Evolutionary conservation across 2,113 vertebrate species (phyloP), one percentile per base, ranked within the genome.

Genomic region (Pygoscelis adeliae): DNA sequence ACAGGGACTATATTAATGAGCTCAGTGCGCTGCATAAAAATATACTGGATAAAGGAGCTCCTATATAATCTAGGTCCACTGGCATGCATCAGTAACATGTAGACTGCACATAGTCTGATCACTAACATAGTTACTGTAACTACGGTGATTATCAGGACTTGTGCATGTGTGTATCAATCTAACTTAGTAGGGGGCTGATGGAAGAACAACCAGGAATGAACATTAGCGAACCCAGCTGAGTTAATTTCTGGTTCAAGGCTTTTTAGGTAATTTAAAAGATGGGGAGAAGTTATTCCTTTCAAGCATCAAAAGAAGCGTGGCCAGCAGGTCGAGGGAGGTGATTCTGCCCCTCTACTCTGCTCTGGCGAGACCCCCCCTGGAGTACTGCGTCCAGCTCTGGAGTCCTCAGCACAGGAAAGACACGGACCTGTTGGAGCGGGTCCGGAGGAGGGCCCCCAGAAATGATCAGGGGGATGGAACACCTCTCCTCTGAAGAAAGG

Each of bases 351-450:
- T 65, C 30, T 46, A 0, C 72, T 71, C 32, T 0, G 1, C 44
- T 55, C 47, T 49, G 7, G 12, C 23, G n/a, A 67, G 13, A 27
- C 7, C 9, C 18, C 14, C 16, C 30, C n/a, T 79, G 38, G 4
- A 42, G 55, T 32, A 2, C 38, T 50, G 61, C 0, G 1, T n/a
- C 25, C 42, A 66, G 52, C 49, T 66, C 40, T 53, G 42, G 50
- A 8, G 25, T 2, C 23, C n/a, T 6, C 23, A 34, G 5, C 34
- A 34, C 0, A 1, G 15, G 32, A 69, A 34, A 6, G 52, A 38
- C 44, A 13, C 2, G 1, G 44, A 50, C 5, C 62, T 69, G 5
- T n/a, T 69, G 29, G n/a, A 81, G 29, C 0, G 0, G 8, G 26
- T 38, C 58, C 49, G 44, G 40, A 63, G 55, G 30, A 91, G 15